A percentile compares a stretch with the other conserved stretches of the same genome.
phyloP scores from a whole-genome alignment of 1,140 invertebrate species.

The Alviniconcha marisindica region DNA sequence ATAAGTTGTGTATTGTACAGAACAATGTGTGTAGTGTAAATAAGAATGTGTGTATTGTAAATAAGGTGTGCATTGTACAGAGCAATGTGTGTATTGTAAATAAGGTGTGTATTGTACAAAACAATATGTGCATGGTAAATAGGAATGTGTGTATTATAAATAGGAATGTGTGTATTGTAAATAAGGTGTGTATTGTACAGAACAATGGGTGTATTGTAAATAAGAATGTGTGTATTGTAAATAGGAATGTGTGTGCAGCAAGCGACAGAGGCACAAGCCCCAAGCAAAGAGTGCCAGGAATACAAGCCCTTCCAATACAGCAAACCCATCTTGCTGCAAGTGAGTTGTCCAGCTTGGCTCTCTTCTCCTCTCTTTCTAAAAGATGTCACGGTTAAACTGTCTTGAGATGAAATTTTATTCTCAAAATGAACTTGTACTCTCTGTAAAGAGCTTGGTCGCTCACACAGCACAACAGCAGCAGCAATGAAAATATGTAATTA shows the following conservation, averaged over 20 bases:
- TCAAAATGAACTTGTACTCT: too few relatives aligned
- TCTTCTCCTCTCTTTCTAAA: too few relatives aligned
- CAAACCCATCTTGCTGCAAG: conserved; percentile 63
- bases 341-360: conserved; percentile 25
- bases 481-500: too few relatives aligned
- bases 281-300: conserved; percentile 39
- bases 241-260: conserved; percentile 29
- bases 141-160: background rate
- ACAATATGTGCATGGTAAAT: background rate
- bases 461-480: too few relatives aligned
- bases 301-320: conserved; percentile 45
- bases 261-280: conserved; percentile 41
- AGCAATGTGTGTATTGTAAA: background rate
- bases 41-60: too few relatives aligned
- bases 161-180: background rate
- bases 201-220: background rate
- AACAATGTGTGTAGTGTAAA: too few relatives aligned
- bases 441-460: too few relatives aligned
- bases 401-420: too few relatives aligned
- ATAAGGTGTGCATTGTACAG: too few relatives aligned
- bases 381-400: too few relatives aligned
- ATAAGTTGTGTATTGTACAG: too few relatives aligned
- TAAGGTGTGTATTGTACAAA: too few relatives aligned
- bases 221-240: background rate
- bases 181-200: background rate